Evolutionary conservation across 23 tunicate species (phyloP), one percentile per base, ranked within the genome.

Genomic region (Diplosoma virens): DNA sequence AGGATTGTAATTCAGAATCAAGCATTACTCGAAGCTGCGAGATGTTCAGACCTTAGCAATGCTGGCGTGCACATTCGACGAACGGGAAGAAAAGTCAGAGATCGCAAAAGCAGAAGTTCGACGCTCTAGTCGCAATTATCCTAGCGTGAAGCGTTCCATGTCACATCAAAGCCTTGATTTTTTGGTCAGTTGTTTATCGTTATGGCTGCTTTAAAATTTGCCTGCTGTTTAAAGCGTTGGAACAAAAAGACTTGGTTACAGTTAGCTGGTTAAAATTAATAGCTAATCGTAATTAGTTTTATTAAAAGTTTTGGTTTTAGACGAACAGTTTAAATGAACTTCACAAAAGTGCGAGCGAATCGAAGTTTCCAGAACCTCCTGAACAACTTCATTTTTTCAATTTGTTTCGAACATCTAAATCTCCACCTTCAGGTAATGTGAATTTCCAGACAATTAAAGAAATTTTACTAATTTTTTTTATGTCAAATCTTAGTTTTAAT

Each of bases 1-100:
- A n/a, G n/a, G n/a, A n/a, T n/a, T n/a, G n/a, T n/a, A n/a, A n/a
- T 73, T n/a, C 75, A 82, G 87, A 24, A 41, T 82, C 20, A 66
- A 74, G 3, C 87, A 82, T 36, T 82, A 82, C 56, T 50, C 81
- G 55, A 74, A 75, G 52, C 65, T 82, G 22, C 47, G 28, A 0
- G 87, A 82, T 31, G 87, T 82, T 17, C 87, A 82, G 46, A 82
- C 87, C 1, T 65, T 82, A 22, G 87, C 87, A 9, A 82, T 82
- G 87, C 33, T 82, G 23, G 66, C 82, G 24, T 75, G 81, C 37
- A 82, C 79, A 55, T 82, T 82, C 2, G 66, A 48, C 18, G 7
- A 18, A 20, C 60, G 18, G 2, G 23, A 20, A 58, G 46, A 33
- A 3, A 11, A 32, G 26, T 3, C 35, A 2, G 33, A 3, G 37